Conservation (phyloP, 2,797 vertebrate genomes). For the Pogonophryne albipinna region DNA sequence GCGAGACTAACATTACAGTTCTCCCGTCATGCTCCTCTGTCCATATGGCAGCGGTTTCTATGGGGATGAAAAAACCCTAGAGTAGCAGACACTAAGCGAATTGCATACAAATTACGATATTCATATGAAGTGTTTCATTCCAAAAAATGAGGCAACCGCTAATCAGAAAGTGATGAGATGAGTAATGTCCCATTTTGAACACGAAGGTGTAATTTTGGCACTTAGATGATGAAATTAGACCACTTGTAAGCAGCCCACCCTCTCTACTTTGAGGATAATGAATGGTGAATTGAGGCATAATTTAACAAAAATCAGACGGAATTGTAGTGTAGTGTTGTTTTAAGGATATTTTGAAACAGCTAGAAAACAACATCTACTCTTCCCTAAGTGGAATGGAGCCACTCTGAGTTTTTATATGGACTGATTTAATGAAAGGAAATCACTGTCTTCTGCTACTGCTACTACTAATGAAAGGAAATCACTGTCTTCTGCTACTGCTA, state of each 20-base stretch:
- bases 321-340: background rate
- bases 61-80: conserved; percentile 25
- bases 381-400: background rate
- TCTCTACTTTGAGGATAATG: conserved; percentile 38
- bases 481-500: too few species aligned
- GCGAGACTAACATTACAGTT: conserved; percentile 10
- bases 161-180: conserved; percentile 43
- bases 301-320: background rate
- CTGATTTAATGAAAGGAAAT: too few species aligned
- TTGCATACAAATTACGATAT: conserved; percentile 7
- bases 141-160: conserved; percentile 20
- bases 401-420: background rate
- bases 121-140: conserved; percentile 50
- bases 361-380: background rate
- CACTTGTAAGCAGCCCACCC: conserved; percentile 26
- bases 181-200: conserved; percentile 43
- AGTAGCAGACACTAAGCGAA: conserved; percentile 13
- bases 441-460: too few species aligned
- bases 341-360: background rate
- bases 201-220: conserved; percentile 40
- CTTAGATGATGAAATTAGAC: conserved; percentile 49
- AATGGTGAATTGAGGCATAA: conserved; percentile 15
- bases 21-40: conserved; percentile 32
- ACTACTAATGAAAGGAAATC: too few species aligned
- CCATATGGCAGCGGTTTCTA: conserved; percentile 17